Evolutionary conservation across 2,113 vertebrate genomes (phyloP), one percentile per base, ranked within the genome.

Genomic region (Theristicus caerulescens): DNA sequence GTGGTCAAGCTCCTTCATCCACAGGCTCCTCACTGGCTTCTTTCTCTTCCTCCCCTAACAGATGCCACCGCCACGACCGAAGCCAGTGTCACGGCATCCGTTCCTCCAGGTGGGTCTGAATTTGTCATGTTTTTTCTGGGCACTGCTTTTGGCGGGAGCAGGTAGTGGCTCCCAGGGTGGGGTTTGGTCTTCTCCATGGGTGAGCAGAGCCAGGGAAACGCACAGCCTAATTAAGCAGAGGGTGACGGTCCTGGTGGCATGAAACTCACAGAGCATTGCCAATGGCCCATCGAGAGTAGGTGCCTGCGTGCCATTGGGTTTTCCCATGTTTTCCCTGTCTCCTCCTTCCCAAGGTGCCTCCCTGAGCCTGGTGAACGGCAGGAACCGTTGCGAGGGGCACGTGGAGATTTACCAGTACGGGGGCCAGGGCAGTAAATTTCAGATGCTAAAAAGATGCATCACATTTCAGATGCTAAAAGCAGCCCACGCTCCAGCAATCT

Each of bases 211-310:
- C 3, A 29, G 6, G 19, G 34, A 26, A 44, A 46, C 40, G 12
- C 7, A 29, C 3, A 15, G 16, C 3, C 21, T 10, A 8, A 8
- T 8, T 7, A 27, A 17, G 21, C 7, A 1, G 6, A 36, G 2
- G 1, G 2, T 18, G 13, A 2, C 11, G 12, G 4, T 40, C 4
- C 16, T 6, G 26, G 2, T 13, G 27, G 34, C 27, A 40, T n/a
- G 8, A 7, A 10, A 20, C 7, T 47, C 7, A 1, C 11, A 6
- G 1, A 31, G 4, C 0, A 0, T 16, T 16, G 7, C 22, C 14
- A 55, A 4, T 4, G 1, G 1, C 4, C 3, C 0, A 0, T 1
- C 0, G 2, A 40, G 21, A 6, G 25, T 51, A 57, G 25, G 15
- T 46, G 18, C 1, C 13, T 18, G 3, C 1, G 4, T 26, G 27